These are phyloP conservation scores for Oreonectes daqikongensis DNA, from an alignment of 2,797 vertebrate genomes.

Conservation along the genomic window DNA sequence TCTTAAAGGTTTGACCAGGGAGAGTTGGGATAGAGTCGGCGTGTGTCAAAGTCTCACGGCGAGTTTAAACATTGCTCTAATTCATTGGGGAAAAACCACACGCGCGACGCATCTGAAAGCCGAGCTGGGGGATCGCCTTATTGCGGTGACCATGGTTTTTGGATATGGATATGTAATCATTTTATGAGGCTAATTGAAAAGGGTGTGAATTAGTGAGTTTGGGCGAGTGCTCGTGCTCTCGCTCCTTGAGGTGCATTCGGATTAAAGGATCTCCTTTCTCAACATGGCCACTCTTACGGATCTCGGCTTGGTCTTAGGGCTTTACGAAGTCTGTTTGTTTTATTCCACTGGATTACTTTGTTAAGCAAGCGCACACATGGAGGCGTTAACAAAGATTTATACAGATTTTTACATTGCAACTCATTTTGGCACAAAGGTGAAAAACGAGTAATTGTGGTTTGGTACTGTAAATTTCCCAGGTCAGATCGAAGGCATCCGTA, in stretches of 20 bases:
- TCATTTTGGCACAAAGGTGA: too few species aligned
- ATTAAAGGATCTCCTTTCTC: constrained; percentile 55
- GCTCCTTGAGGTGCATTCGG: constrained; percentile 53
- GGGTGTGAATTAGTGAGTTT: constrained; percentile 56
- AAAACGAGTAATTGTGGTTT: constrained; percentile 40
- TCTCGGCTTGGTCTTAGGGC: neutral
- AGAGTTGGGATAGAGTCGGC: constrained; percentile 56
- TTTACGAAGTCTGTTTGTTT: neutral
- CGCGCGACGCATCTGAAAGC: too few species aligned
- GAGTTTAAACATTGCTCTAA: constrained; percentile 37
- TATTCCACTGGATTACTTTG: neutral
- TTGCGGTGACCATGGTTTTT: constrained; percentile 58
- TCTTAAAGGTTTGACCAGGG: constrained; percentile 65
- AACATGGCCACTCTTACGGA: constrained; percentile 11
- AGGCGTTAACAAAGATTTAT: neutral
- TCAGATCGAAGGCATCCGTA: constrained; percentile 43
- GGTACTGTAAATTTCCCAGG: constrained; percentile 58
- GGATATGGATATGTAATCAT: constrained; percentile 66
- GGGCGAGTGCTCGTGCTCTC: constrained; percentile 62
- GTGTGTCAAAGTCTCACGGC: constrained; percentile 37
- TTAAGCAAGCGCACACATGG: neutral
- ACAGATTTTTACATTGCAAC: neutral
- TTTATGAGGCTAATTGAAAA: constrained; percentile 72
- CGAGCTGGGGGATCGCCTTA: constrained; percentile 23
- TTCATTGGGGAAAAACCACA: constrained; percentile 43